Evolutionary conservation across 1,140 invertebrate species (phyloP).

Genomic region (Drosophila trapezifrons): DNA sequence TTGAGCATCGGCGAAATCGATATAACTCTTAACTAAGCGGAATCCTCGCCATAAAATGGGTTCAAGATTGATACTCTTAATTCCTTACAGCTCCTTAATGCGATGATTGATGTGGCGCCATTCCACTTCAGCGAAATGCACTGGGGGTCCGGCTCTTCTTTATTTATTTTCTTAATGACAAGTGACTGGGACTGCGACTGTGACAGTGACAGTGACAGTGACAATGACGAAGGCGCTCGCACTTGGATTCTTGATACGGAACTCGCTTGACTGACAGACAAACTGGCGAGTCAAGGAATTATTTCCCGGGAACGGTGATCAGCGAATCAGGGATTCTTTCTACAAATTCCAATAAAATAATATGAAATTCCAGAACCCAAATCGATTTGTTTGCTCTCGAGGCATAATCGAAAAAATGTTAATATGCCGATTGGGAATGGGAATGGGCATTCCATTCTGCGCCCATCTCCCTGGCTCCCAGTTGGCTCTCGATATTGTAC

Average conservation of each 20-base stretch:
- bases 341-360: slow-evolving; percentile 52
- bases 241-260: slow-evolving; percentile 4
- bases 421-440: slow-evolving; percentile 13
- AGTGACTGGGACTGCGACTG: slow-evolving; percentile 15
- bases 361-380: slow-evolving; percentile 31
- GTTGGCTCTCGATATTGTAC: slow-evolving; percentile 45
- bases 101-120: slow-evolving; percentile 79
- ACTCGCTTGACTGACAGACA: slow-evolving; percentile 22
- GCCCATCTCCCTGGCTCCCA: slow-evolving; percentile 25
- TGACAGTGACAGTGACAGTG: slow-evolving; percentile 26
- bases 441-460: slow-evolving; percentile 44
- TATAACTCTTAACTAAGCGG: slow-evolving; percentile 18
- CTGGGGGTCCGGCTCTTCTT: neutral
- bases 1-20: slow-evolving; percentile 44
- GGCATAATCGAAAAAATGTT: slow-evolving; percentile 21
- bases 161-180: slow-evolving; percentile 5
- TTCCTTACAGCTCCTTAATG: slow-evolving; percentile 56
- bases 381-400: slow-evolving; percentile 54
- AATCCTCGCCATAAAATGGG: slow-evolving; percentile 23
- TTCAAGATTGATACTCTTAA: slow-evolving; percentile 47
- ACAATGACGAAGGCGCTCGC: slow-evolving; percentile 25
- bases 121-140: slow-evolving; percentile 40
- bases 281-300: slow-evolving; percentile 2
- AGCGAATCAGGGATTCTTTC: slow-evolving; percentile 19
- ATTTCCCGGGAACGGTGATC: slow-evolving; percentile 6